Percentiles rank a stretch among this genome's conserved stretches.
These are phyloP conservation scores for Sitta europaea DNA, from an alignment of 2,113 vertebrate genomes.

Conservation along the genomic window DNA sequence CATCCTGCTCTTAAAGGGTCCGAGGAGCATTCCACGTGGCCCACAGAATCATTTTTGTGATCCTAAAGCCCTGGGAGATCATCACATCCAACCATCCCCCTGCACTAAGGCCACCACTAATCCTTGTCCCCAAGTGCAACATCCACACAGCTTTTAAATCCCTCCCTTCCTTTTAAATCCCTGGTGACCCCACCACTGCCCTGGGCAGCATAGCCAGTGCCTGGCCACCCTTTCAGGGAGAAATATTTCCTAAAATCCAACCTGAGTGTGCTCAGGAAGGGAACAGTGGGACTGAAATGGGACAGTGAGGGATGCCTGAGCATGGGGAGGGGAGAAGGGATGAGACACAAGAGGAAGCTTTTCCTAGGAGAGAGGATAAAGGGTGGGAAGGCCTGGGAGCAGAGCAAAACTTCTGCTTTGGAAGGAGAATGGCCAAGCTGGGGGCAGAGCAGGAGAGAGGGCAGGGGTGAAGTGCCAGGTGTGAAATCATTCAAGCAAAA, in stretches of 20 bases:
- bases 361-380: background rate
- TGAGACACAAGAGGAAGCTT: background rate
- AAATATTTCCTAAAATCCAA: background rate
- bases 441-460: background rate
- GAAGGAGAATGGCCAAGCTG: background rate
- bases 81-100: background rate
- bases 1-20: background rate
- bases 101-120: too few species aligned
- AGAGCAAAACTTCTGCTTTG: background rate
- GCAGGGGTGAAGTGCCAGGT: background rate
- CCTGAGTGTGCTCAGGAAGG: background rate
- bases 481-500: background rate
- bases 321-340: background rate
- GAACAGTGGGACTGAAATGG: background rate
- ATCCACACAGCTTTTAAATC: background rate
- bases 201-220: background rate
- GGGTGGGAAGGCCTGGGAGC: background rate
- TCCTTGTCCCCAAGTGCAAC: background rate
- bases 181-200: background rate
- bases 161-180: background rate
- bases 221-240: background rate
- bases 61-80: too few species aligned
- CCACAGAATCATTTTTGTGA: background rate
- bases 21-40: accelerated
- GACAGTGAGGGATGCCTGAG: accelerated